phyloP scores from a whole-genome alignment of 2,797 vertebrate genomes.

The Lates japonicus region DNA sequence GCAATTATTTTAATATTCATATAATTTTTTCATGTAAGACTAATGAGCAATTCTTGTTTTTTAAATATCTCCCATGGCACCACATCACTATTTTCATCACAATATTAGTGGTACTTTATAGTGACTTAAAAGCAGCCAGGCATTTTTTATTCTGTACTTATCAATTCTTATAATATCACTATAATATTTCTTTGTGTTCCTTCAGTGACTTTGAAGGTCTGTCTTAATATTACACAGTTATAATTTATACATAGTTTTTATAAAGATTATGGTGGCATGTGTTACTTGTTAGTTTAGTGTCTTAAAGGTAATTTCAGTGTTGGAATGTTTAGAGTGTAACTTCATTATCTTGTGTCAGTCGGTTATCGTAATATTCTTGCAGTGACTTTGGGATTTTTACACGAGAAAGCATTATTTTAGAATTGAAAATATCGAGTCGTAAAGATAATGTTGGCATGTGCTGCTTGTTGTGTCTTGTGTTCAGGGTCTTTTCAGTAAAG shows the following conservation, averaged over 20 bases:
- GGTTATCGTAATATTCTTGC: not conserved
- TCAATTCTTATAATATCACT: not conserved
- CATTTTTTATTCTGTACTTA: not conserved
- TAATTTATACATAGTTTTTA: not conserved
- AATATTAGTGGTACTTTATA: not conserved
- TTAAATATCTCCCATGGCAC: not conserved
- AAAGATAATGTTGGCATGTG: not conserved
- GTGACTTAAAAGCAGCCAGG: not conserved
- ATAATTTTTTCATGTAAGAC: not conserved
- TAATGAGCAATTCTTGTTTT: not conserved
- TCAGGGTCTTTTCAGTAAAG: not conserved
- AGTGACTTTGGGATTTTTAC: not conserved
- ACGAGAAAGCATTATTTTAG: not conserved
- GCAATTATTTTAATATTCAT: not conserved
- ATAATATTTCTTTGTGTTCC: not conserved
- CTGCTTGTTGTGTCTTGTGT: not conserved
- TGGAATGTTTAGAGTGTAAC: not conserved
- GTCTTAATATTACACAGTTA: not conserved
- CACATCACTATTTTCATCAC: not conserved
- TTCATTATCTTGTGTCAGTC: not conserved
- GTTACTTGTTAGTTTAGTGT: not conserved
- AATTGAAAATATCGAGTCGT: not conserved
- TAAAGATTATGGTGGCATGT: not conserved
- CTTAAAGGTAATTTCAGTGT: not conserved
- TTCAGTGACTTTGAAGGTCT: not conserved